Evolutionary conservation across 2,888 invertebrate genomes (phyloP), one percentile per base, ranked within the genome.

Genomic region (Melanargia galathea): DNA sequence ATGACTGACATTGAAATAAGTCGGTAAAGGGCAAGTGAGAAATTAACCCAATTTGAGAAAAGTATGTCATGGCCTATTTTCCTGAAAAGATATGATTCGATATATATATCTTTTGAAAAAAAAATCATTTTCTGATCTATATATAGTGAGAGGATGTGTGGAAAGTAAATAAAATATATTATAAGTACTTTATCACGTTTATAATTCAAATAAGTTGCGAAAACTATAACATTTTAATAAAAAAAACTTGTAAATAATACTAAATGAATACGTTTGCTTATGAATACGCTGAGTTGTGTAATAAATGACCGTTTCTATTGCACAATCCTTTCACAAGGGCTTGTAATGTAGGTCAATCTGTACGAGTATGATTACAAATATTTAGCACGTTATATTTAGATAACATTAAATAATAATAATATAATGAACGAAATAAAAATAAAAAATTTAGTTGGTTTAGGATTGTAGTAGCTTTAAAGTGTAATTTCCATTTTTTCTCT

Each of bases 1-100:
- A 93, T 93, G 92, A 92, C 91, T 92, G 92, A 92, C 92, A 92
- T 92, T 92, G 92, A 92, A 92, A 84, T 87, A 89, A 74, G 84
- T 90, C 88, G 90, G 89, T 88, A 90, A 90, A 91, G 90, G 91
- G 90, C 92, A 92, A 86, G 45, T 13, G 45, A 46, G 45, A 46
- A 86, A 82, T 83, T 90, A 90, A 87, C 87, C 86, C 71, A 89
- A 84, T 86, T 88, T 75, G 62, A 73, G 75, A 80, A 81, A 88
- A 77, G 76, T 86, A 77, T 87, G 89, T 86, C 88, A 87, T 81
- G 84, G 83, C 86, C 84, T 82, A 84, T 81, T 79, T 84, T 64
- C 62, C 18, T 49, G 64, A 73, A 66, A 68, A 57, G 40, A 57
- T 3, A 22, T 13, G 58, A 62, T 49, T 46, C 57, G 16, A 18